A percentile compares a stretch with the other conserved stretches of the same genome.
Evolutionary conservation across 2,113 vertebrate genomes (phyloP).

Genomic region (Bubo blakistoni): DNA sequence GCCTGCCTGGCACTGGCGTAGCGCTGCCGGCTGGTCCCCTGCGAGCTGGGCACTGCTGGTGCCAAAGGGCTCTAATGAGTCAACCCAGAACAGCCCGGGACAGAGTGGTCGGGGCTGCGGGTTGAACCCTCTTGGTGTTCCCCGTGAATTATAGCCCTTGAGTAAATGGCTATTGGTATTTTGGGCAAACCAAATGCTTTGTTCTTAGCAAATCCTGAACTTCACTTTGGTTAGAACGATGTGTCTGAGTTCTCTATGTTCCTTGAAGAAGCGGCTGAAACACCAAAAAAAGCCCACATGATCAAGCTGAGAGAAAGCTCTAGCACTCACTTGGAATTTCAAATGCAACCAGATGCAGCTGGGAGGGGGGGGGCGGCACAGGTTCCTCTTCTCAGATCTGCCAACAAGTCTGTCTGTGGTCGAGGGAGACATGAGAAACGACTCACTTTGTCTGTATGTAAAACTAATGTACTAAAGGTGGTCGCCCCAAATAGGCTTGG

Average conservation of each 20-base stretch:
- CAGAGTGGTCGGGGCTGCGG: fast-evolving
- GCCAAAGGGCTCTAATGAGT: neutral
- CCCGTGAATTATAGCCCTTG: neutral
- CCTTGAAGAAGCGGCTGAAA: neutral
- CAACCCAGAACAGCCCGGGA: neutral
- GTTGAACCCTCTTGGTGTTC: neutral
- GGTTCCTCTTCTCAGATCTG: neutral
- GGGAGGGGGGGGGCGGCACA: neutral
- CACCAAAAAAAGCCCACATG: neutral
- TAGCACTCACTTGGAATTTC: neutral
- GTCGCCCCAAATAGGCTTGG: neutral
- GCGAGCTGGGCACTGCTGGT: neutral
- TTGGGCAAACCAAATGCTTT: neutral
- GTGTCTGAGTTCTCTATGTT: neutral
- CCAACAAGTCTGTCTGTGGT: neutral
- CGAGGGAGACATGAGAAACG: neutral
- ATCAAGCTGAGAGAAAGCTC: neutral
- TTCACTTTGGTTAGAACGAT: neutral
- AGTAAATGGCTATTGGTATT: neutral
- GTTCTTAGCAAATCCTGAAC: neutral
- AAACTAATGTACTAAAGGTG: slow-evolving; percentile 26
- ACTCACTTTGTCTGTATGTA: neutral
- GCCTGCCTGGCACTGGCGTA: neutral
- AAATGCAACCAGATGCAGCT: neutral
- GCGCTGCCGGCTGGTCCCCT: neutral